These are phyloP conservation scores for Helostoma temminkii DNA, from an alignment of 2,797 vertebrate genomes.

Conservation along the genomic window DNA sequence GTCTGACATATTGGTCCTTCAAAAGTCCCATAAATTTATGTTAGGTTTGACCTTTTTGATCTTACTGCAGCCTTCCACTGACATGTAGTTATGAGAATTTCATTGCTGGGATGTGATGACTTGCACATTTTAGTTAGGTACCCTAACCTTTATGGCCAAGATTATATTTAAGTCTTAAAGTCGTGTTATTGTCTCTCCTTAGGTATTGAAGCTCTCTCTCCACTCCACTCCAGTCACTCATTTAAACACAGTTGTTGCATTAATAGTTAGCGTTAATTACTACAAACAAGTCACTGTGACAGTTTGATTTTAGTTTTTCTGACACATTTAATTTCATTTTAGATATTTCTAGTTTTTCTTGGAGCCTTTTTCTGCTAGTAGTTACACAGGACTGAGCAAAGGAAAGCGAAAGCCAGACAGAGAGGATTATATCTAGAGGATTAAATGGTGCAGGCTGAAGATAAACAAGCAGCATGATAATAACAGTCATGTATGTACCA, in stretches of 20 bases:
- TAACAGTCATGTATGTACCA: slow-evolving; percentile 12
- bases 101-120: no score
- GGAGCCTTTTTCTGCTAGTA: slow-evolving; percentile 2
- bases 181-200: no score
- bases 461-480: slow-evolving; percentile 25
- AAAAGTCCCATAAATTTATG: background rate
- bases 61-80: background rate
- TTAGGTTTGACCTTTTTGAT: background rate
- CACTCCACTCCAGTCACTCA: no score
- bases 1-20: background rate
- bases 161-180: no score
- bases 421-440: slow-evolving; percentile 52
- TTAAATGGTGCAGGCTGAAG: slow-evolving; percentile 42
- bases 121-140: no score
- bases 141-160: no score
- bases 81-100: no score
- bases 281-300: background rate
- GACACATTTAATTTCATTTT: background rate
- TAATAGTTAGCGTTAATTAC: background rate
- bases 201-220: no score
- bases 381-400: background rate
- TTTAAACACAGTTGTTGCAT: no score
- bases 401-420: slow-evolving; percentile 14
- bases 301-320: no score
- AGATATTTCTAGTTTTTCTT: background rate